A percentile compares a stretch with the other conserved stretches of the same genome.
These are phyloP conservation scores for Trissonchulus sp. DNA, from an alignment of 2,888 invertebrate genomes.

Conservation along the genomic window DNA sequence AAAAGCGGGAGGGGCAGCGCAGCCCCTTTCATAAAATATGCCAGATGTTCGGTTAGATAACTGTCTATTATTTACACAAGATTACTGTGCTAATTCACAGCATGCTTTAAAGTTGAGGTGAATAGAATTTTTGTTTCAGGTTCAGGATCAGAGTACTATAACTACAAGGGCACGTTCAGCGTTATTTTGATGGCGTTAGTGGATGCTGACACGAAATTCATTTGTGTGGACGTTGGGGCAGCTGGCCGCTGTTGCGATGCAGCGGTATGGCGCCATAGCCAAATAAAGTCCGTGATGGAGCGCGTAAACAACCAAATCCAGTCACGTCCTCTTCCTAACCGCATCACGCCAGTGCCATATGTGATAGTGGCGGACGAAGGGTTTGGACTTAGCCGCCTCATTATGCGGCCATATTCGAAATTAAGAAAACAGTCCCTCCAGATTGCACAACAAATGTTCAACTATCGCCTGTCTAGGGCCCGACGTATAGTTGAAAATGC, in stretches of 20 bases:
- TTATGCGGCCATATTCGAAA: background rate
- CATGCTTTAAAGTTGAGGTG: too few relatives aligned
- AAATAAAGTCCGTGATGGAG: background rate
- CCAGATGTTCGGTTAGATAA: too few relatives aligned
- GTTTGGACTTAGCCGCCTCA: background rate
- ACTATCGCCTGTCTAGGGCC: constrained; percentile 9
- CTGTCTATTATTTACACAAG: too few relatives aligned
- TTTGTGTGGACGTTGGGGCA: constrained; percentile 25
- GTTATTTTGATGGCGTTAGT: constrained; percentile 22
- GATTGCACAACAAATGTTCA: background rate
- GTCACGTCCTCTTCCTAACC: background rate
- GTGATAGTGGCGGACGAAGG: constrained; percentile 11
- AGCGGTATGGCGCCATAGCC: background rate
- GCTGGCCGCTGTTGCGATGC: constrained; percentile 19
- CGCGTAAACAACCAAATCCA: background rate
- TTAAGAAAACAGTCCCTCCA: too few relatives aligned
- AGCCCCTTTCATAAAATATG: too few relatives aligned
- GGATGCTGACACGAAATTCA: constrained; percentile 24
- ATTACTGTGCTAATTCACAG: too few relatives aligned
- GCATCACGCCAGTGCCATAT: background rate
- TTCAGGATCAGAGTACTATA: constrained; percentile 19
- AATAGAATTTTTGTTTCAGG: too few relatives aligned
- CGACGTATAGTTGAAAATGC: background rate
- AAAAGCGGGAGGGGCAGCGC: too few relatives aligned
- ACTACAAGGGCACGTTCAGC: constrained; percentile 13